Conservation (phyloP, 2,113 vertebrate genomes). For the Xenotilapia longispinis region DNA sequence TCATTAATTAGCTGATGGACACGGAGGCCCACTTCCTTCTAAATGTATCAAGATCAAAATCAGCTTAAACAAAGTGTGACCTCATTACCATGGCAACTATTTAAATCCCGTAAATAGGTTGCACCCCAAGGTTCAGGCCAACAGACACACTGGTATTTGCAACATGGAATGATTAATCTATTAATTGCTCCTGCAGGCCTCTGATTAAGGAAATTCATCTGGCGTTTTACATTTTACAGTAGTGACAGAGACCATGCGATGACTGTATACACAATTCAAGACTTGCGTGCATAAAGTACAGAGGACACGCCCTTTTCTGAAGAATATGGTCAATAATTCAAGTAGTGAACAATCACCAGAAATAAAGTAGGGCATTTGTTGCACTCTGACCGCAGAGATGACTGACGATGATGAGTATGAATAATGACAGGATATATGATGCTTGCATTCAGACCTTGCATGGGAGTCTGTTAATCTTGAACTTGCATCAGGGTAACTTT, state of each 20-base stretch:
- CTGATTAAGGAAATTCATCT: conserved; percentile 38
- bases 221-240: conserved; percentile 23
- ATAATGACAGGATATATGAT: background rate
- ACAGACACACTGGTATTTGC: conserved; percentile 20
- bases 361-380: background rate
- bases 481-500: background rate
- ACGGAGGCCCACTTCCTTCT: conserved; percentile 44
- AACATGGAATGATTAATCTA: conserved; percentile 48
- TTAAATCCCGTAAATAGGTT: conserved; percentile 54
- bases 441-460: background rate
- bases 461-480: background rate
- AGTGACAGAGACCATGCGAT: background rate
- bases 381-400: background rate
- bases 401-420: background rate
- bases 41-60: conserved; percentile 64
- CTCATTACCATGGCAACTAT: conserved; percentile 61
- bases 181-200: conserved; percentile 54
- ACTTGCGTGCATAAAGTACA: background rate
- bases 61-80: conserved; percentile 49
- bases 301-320: background rate
- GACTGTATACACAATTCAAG: background rate
- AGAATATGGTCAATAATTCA: conserved; percentile 20
- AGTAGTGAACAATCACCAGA: background rate
- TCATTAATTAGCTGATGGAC: conserved; percentile 68
- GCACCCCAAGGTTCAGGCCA: conserved; percentile 30